These are phyloP conservation scores for Bubalus kerabau DNA, from an alignment of 2,113 vertebrate genomes.

Conservation along the genomic window DNA sequence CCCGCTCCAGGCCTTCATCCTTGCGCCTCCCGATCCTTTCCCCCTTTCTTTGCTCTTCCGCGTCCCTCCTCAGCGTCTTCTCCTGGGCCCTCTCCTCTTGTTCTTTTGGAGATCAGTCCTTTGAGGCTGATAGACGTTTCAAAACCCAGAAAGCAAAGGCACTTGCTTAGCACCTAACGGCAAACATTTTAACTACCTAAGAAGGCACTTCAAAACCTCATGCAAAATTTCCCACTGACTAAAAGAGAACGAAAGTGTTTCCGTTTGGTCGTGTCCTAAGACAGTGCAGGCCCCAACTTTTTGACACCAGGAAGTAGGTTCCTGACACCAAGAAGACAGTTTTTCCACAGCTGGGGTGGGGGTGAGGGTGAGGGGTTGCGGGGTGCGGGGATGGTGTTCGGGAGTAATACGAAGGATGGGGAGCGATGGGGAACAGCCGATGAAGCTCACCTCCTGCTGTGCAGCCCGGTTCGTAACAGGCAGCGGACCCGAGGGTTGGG, in stretches of 20 bases:
- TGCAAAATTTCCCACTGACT: background rate
- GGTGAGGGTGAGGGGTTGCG: background rate
- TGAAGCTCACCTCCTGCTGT: background rate
- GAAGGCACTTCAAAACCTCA: background rate
- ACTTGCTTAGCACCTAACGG: background rate
- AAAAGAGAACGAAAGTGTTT: background rate
- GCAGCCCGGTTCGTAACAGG: background rate
- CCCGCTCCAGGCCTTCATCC: background rate
- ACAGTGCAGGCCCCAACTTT: background rate
- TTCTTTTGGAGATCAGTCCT: background rate
- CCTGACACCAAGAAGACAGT: background rate
- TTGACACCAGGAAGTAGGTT: background rate
- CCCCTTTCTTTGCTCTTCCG: background rate
- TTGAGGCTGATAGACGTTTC: background rate
- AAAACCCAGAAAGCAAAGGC: background rate
- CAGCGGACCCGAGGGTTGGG: background rate
- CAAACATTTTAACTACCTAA: background rate
- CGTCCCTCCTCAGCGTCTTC: too few relatives aligned
- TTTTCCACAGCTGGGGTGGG: background rate
- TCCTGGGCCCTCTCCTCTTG: background rate
- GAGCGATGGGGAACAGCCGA: background rate
- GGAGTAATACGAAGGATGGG: background rate
- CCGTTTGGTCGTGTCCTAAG: background rate
- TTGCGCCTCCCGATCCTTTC: background rate
- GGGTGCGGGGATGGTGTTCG: background rate